These are phyloP conservation scores for Sesia apiformis DNA, from an alignment of 2,888 invertebrate species.

Conservation along the genomic window DNA sequence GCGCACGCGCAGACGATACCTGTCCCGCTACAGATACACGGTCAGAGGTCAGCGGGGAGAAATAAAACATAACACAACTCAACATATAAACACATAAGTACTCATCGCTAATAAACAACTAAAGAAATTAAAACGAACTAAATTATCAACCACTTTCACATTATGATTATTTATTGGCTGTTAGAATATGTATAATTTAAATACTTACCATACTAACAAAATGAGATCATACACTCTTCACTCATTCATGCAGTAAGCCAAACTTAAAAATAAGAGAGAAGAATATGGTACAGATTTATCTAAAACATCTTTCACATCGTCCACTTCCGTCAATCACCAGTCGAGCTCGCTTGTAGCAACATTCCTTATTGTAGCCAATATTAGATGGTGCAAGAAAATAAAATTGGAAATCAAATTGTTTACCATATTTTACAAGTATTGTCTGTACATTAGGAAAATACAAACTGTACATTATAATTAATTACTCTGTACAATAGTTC, in stretches of 20 bases:
- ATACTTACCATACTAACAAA: constrained; percentile 17
- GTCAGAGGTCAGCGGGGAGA: constrained; percentile 81
- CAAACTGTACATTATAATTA: constrained; percentile 68
- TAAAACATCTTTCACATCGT: not conserved
- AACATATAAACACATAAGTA: constrained; percentile 70
- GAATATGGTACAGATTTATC: constrained; percentile 11
- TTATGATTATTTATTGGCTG: constrained; percentile 30
- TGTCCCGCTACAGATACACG: constrained; percentile 93
- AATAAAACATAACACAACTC: constrained; percentile 76
- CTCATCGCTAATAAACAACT: constrained; percentile 58
- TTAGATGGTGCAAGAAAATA: constrained; percentile 79
- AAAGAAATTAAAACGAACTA: constrained; percentile 41
- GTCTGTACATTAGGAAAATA: constrained; percentile 68
- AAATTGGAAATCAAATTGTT: constrained; percentile 79
- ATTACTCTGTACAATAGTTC: constrained; percentile 66
- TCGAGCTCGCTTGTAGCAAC: constrained; percentile 66
- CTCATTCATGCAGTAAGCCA: constrained; percentile 61
- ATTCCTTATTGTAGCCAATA: constrained; percentile 81
- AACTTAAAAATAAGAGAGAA: constrained; percentile 48
- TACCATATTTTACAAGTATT: constrained; percentile 68
- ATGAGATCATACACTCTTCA: constrained; percentile 41
- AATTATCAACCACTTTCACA: constrained; percentile 49
- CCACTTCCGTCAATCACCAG: not conserved
- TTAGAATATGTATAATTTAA: constrained; percentile 22
- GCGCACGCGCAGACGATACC: constrained; percentile 96